These are phyloP conservation scores for Drosophila lacteicornis DNA, from an alignment of 1,140 invertebrate species.

Conservation along the genomic window DNA sequence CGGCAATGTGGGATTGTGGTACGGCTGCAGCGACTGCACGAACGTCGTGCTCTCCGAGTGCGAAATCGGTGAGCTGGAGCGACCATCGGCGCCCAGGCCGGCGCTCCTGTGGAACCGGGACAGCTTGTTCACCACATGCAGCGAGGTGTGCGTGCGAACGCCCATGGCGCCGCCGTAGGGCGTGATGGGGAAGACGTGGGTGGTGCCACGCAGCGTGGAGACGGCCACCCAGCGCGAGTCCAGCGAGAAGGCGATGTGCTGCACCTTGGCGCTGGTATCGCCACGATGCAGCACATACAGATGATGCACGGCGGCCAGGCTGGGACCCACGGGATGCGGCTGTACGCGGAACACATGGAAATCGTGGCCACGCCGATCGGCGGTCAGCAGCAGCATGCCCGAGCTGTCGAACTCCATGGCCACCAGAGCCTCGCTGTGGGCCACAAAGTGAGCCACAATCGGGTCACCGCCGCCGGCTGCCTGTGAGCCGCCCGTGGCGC, in stretches of 20 bases:
- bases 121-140: slow-evolving; percentile 96
- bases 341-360: slow-evolving; percentile 98
- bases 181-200: slow-evolving; percentile 98
- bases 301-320: slow-evolving; percentile 96
- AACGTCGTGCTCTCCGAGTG: slow-evolving; percentile 85
- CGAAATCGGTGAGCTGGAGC: slow-evolving; percentile 91
- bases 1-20: slow-evolving; percentile 94
- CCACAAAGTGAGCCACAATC: slow-evolving; percentile 96
- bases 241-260: slow-evolving; percentile 94
- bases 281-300: slow-evolving; percentile 97
- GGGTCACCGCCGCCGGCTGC: slow-evolving; percentile 87
- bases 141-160: slow-evolving; percentile 95
- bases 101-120: slow-evolving; percentile 98
- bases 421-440: slow-evolving; percentile 96
- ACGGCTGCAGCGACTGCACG: slow-evolving; percentile 87
- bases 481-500: slow-evolving; percentile 60
- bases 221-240: slow-evolving; percentile 98
- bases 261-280: slow-evolving; percentile 93
- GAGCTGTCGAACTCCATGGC: slow-evolving; percentile 96
- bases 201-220: slow-evolving; percentile 97
- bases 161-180: slow-evolving; percentile 97
- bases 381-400: slow-evolving; percentile 95
- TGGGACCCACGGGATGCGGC: slow-evolving; percentile 95
- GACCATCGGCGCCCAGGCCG: slow-evolving; percentile 91
- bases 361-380: slow-evolving; percentile 96